Conservation (phyloP, 2,888 invertebrate genomes). For the Melanchra persicariae region DNA sequence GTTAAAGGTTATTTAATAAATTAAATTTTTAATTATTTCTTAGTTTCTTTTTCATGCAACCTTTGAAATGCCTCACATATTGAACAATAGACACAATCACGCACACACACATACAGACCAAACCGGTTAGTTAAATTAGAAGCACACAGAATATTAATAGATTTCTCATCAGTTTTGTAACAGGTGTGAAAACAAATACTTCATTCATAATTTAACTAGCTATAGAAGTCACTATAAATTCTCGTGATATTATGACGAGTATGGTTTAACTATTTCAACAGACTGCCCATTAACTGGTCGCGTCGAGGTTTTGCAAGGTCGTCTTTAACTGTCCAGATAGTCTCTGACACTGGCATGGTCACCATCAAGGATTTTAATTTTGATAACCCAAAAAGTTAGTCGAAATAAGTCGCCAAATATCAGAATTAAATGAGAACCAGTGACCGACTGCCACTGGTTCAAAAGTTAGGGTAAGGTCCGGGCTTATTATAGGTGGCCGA, state of each 20-base stretch:
- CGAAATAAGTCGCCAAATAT: too few relatives aligned
- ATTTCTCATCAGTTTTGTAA: constrained; percentile 13
- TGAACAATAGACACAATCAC: constrained; percentile 25
- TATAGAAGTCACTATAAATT: not conserved
- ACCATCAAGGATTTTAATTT: too few relatives aligned
- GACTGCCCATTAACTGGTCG: constrained; percentile 2
- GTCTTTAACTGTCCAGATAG: constrained; percentile 24
- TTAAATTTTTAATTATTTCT: constrained; percentile 82
- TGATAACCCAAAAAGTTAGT: too few relatives aligned
- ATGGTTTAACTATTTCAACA: constrained; percentile 15
- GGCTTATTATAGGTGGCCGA: too few relatives aligned
- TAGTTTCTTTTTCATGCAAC: constrained; percentile 63
- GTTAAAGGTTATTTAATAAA: constrained; percentile 90
- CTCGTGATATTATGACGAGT: not conserved
- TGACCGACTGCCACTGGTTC: too few relatives aligned
- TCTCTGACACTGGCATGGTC: too few relatives aligned
- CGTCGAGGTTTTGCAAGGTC: constrained; percentile 47
- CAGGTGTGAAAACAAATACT: constrained; percentile 18
- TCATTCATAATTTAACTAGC: constrained; percentile 1
- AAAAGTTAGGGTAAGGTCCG: too few relatives aligned
- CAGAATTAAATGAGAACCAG: too few relatives aligned
- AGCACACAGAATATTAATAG: constrained; percentile 27
- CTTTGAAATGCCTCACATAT: constrained; percentile 46
- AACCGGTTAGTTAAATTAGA: constrained; percentile 15
- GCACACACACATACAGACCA: not conserved